phyloP scores from a whole-genome alignment of 2,113 vertebrate species.

The Lanius collurio region DNA sequence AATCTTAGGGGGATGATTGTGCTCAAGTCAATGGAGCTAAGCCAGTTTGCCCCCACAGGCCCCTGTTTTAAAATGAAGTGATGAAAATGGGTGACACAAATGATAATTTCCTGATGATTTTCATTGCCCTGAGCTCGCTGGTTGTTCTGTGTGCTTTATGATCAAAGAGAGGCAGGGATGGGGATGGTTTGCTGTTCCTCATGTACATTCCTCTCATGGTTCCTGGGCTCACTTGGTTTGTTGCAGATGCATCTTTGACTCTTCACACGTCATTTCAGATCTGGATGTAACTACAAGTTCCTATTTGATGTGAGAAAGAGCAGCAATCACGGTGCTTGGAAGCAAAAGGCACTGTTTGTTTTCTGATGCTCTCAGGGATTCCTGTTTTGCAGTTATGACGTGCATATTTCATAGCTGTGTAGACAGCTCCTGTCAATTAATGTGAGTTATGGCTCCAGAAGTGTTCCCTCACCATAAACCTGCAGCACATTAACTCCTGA shows the following conservation, averaged over 20 bases:
- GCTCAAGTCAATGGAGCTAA: neutral
- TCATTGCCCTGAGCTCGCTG: neutral
- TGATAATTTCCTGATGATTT: constrained; percentile 17
- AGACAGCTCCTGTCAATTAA: constrained; percentile 58
- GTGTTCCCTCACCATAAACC: neutral
- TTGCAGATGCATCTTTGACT: neutral
- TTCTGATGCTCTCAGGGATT: constrained; percentile 47
- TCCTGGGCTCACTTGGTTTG: neutral
- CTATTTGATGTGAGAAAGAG: constrained; percentile 14
- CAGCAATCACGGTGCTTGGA: neutral
- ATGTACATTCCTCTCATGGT: neutral
- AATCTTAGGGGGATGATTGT: neutral
- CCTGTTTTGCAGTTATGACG: constrained; percentile 13
- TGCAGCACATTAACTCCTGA: constrained; percentile 46
- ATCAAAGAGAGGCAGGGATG: neutral
- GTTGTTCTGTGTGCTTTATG: neutral
- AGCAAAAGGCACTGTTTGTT: constrained; percentile 33
- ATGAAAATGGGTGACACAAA: constrained; percentile 21
- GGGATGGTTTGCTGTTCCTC: neutral
- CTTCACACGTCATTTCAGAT: neutral
- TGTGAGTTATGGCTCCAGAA: constrained; percentile 28
- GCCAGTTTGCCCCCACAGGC: neutral
- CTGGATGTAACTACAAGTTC: neutral
- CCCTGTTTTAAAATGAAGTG: neutral
- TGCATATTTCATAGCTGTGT: constrained; percentile 21